A percentile compares a stretch with the other conserved stretches of the same genome.
These are phyloP conservation scores for Pheosia gnoma DNA, from an alignment of 2,888 invertebrate genomes.

Conservation along the genomic window DNA sequence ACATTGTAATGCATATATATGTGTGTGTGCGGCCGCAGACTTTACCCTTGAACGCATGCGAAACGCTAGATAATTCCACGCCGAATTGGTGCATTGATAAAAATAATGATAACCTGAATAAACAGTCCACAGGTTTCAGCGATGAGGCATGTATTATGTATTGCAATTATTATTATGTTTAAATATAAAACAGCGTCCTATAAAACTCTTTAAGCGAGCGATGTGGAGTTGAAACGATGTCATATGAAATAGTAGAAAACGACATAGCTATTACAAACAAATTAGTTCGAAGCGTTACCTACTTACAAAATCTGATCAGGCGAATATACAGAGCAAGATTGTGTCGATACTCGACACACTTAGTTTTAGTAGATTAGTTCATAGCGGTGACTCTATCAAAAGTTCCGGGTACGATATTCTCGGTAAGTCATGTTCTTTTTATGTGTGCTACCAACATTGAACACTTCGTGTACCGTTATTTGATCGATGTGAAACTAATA, in stretches of 20 bases:
- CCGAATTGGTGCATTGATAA: slow-evolving; percentile 80
- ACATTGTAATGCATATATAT: slow-evolving; percentile 49
- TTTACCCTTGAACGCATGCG: slow-evolving; percentile 81
- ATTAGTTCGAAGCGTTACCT: slow-evolving; percentile 14
- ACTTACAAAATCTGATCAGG: slow-evolving; percentile 16
- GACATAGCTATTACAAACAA: slow-evolving; percentile 13
- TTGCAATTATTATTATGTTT: not conserved
- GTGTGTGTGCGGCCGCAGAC: slow-evolving; percentile 72
- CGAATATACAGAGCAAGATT: slow-evolving; percentile 6
- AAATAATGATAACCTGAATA: slow-evolving; percentile 73
- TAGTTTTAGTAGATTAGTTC: slow-evolving; percentile 16
- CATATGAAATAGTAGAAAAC: not conserved
- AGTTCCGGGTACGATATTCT: slow-evolving; percentile 14
- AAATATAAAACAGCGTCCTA: too few relatives aligned
- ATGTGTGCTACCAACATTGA: slow-evolving; percentile 6
- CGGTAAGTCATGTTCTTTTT: slow-evolving; percentile 14
- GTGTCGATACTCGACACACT: slow-evolving; percentile 20
- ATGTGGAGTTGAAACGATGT: not conserved
- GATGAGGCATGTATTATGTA: slow-evolving; percentile 19
- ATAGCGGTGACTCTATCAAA: slow-evolving; percentile 12
- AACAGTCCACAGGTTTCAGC: slow-evolving; percentile 53
- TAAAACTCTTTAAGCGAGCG: not conserved
- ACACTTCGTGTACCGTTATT: not conserved
- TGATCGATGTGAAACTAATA: not conserved
- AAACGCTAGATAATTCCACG: slow-evolving; percentile 72